Evolutionary conservation across 2,888 invertebrate species (phyloP).

Genomic region (Cryptops parisi): DNA sequence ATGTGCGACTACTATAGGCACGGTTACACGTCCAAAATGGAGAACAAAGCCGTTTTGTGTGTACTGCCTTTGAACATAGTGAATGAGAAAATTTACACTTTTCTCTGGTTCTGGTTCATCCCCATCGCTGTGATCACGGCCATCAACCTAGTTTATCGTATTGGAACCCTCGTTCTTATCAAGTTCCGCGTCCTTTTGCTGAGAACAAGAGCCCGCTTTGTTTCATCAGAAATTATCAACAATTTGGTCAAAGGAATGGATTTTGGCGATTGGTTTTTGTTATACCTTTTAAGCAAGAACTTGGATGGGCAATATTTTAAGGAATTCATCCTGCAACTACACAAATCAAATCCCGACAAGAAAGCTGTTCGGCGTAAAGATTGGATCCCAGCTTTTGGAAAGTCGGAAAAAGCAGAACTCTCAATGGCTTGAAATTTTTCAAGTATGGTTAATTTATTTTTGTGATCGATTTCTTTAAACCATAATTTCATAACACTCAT

Average conservation of each 20-base stretch:
- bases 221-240: constrained; percentile 55
- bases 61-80: constrained; percentile 77
- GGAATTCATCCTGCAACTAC: no score
- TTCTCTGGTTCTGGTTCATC: constrained; percentile 86
- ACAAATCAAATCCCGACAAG: no score
- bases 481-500: no score
- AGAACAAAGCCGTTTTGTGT: constrained; percentile 71
- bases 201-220: constrained; percentile 62
- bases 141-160: constrained; percentile 62
- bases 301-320: constrained; percentile 41
- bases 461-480: no score
- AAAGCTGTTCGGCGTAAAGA: no score
- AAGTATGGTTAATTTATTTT: no score
- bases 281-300: constrained; percentile 73
- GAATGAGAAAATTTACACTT: constrained; percentile 85
- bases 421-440: no score
- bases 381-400: no score
- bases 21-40: constrained; percentile 74
- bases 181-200: constrained; percentile 66
- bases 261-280: constrained; percentile 73
- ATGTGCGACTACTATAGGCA: constrained; percentile 85
- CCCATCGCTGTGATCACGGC: constrained; percentile 57
- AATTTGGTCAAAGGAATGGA: constrained; percentile 49
- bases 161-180: constrained; percentile 60
- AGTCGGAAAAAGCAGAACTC: no score